Conservation (phyloP, 2,888 invertebrate species). For the Euplagia quadripunctaria region DNA sequence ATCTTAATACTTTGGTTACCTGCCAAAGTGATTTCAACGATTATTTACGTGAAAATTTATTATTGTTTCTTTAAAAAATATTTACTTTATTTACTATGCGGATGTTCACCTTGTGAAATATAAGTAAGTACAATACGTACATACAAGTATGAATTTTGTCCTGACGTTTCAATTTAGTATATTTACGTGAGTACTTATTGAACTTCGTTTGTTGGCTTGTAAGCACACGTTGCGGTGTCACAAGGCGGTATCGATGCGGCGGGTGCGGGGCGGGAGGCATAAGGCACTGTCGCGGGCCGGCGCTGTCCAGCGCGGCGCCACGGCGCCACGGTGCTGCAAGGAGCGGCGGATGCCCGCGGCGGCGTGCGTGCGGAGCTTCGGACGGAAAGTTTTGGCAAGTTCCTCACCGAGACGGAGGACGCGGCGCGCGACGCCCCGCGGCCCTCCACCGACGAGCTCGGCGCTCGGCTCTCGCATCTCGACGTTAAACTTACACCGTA, state of each 20-base stretch:
- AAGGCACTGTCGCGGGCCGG: slow-evolving; percentile 18
- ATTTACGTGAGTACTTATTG: not conserved
- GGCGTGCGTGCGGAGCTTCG: slow-evolving; percentile 78
- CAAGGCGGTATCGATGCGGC: slow-evolving; percentile 1
- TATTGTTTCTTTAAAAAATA: not conserved
- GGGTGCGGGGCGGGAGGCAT: slow-evolving; percentile 8
- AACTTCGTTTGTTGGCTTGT: not conserved
- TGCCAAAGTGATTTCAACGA: not conserved
- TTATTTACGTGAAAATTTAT: not conserved
- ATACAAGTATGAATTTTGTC: not conserved
- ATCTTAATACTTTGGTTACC: not conserved
- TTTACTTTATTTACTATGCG: not conserved
- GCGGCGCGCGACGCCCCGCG: slow-evolving; percentile 53
- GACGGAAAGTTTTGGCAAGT: slow-evolving; percentile 86
- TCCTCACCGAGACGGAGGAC: slow-evolving; percentile 77
- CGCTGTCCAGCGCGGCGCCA: slow-evolving; percentile 11
- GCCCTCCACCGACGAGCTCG: slow-evolving; percentile 70
- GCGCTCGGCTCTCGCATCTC: slow-evolving; percentile 80
- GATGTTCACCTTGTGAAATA: too few relatives aligned
- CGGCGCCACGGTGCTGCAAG: slow-evolving; percentile 32
- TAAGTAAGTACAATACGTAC: too few relatives aligned
- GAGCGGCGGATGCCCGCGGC: slow-evolving; percentile 52
- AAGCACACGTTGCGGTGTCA: not conserved
- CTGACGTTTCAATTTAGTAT: not conserved
- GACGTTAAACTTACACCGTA: slow-evolving; percentile 81